Conservation (phyloP, 2,113 vertebrate species). For the Calidris pygmaea region DNA sequence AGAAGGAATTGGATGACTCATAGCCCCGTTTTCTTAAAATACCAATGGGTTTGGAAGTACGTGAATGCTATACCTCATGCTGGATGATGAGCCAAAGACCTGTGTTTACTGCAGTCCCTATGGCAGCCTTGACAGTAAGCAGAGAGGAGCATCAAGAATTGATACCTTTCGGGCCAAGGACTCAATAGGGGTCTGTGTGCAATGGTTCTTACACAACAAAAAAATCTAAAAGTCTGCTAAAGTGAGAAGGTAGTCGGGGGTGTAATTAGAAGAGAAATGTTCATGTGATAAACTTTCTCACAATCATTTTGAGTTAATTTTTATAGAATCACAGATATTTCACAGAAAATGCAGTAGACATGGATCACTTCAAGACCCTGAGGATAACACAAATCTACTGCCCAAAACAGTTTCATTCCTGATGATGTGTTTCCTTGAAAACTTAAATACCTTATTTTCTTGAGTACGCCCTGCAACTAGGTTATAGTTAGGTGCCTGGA, state of each 20-base stretch:
- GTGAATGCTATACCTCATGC: background rate
- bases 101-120: background rate
- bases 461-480: background rate
- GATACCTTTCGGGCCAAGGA: background rate
- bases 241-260: background rate
- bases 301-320: background rate
- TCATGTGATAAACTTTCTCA: background rate
- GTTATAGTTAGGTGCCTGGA: background rate
- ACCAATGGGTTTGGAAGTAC: background rate
- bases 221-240: background rate
- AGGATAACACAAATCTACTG: background rate
- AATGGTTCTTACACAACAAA: background rate
- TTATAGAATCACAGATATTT: background rate
- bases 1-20: background rate
- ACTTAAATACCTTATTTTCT: background rate
- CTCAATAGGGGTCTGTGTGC: background rate
- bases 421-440: background rate
- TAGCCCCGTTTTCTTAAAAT: background rate
- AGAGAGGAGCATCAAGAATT: background rate
- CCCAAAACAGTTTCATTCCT: background rate
- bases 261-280: background rate
- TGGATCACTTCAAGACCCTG: background rate
- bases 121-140: background rate
- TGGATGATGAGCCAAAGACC: background rate
- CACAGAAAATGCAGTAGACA: background rate